Evolutionary conservation across 2,797 vertebrate genomes (phyloP).

Genomic region (Danio tinwini): DNA sequence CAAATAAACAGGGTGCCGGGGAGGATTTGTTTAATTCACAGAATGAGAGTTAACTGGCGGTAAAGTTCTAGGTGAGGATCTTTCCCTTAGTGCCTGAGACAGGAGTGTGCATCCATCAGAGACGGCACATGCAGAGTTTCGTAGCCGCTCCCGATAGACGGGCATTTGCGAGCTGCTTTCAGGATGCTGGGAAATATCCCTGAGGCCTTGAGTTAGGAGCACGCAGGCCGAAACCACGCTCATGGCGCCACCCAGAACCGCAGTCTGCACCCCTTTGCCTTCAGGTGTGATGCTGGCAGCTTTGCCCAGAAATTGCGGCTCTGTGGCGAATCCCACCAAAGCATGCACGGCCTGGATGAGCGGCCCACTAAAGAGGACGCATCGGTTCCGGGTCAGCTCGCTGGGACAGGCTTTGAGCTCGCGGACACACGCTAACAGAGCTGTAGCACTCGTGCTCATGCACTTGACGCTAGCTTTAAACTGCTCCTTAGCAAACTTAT

Average conservation of each 20-base stretch:
- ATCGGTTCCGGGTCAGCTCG: slow-evolving; percentile 90
- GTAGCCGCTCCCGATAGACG: slow-evolving; percentile 93
- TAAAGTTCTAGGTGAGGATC: slow-evolving; percentile 96
- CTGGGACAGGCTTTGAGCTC: slow-evolving; percentile 94
- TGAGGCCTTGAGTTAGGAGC: slow-evolving; percentile 97
- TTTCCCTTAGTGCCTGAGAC: slow-evolving; percentile 96
- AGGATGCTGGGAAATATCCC: slow-evolving; percentile 95
- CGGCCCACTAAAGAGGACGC: slow-evolving; percentile 90
- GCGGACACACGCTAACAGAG: slow-evolving; percentile 92
- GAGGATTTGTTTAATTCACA: slow-evolving; percentile 87
- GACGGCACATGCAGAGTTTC: slow-evolving; percentile 93
- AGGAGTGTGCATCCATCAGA: slow-evolving; percentile 97
- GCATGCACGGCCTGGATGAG: slow-evolving; percentile 93
- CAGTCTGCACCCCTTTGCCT: slow-evolving; percentile 96
- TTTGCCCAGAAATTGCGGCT: slow-evolving; percentile 95
- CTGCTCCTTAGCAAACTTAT: slow-evolving; percentile 95
- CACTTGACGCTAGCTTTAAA: slow-evolving; percentile 95
- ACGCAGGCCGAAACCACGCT: slow-evolving; percentile 98
- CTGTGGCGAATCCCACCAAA: slow-evolving; percentile 95
- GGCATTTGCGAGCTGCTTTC: slow-evolving; percentile 94
- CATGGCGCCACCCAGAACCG: slow-evolving; percentile 97
- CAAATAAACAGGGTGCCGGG: slow-evolving; percentile 31
- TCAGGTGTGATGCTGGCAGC: slow-evolving; percentile 88
- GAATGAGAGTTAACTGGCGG: slow-evolving; percentile 97
- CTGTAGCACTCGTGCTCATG: slow-evolving; percentile 95